phyloP scores from a whole-genome alignment of 2,888 invertebrate species.

The Drosophila helvetica region DNA sequence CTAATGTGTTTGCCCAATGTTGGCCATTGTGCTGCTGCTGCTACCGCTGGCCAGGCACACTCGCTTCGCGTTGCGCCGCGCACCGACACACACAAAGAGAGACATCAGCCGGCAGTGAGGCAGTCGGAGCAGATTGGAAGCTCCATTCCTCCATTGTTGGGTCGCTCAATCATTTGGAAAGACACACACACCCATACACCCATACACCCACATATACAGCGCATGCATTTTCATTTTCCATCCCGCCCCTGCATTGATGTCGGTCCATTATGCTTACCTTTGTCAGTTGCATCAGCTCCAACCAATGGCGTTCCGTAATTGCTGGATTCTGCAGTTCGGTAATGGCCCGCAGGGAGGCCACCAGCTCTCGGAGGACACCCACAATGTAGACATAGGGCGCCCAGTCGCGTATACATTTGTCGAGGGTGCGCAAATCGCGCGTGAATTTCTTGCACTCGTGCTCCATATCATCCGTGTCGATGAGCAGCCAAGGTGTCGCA shows the following conservation, averaged over 20 bases:
- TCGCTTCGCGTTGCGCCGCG: too few relatives aligned
- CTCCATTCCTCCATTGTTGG: constrained; percentile 37
- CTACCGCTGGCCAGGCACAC: neutral
- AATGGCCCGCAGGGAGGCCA: constrained; percentile 96
- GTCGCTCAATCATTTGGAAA: constrained; percentile 53
- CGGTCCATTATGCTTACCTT: constrained; percentile 86
- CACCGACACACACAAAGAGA: constrained; percentile 10
- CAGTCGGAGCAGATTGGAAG: constrained; percentile 7
- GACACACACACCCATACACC: constrained; percentile 12
- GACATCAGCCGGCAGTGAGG: constrained; percentile 9
- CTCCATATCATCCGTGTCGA: constrained; percentile 97
- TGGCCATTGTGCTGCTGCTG: constrained; percentile 17
- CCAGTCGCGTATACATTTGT: constrained; percentile 93
- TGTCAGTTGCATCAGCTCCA: constrained; percentile 96
- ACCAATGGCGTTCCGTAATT: constrained; percentile 97
- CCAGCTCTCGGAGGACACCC: constrained; percentile 93
- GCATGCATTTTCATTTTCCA: neutral
- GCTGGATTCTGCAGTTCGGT: constrained; percentile 97
- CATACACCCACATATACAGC: constrained; percentile 14
- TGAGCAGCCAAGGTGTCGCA: constrained; percentile 95
- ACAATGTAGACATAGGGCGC: constrained; percentile 92
- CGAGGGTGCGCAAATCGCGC: constrained; percentile 92
- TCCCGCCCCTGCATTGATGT: neutral
- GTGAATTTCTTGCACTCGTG: constrained; percentile 97
- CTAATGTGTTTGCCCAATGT: constrained; percentile 54